Conservation (phyloP, 1,140 invertebrate species). For the Drosophila setifemur region DNA sequence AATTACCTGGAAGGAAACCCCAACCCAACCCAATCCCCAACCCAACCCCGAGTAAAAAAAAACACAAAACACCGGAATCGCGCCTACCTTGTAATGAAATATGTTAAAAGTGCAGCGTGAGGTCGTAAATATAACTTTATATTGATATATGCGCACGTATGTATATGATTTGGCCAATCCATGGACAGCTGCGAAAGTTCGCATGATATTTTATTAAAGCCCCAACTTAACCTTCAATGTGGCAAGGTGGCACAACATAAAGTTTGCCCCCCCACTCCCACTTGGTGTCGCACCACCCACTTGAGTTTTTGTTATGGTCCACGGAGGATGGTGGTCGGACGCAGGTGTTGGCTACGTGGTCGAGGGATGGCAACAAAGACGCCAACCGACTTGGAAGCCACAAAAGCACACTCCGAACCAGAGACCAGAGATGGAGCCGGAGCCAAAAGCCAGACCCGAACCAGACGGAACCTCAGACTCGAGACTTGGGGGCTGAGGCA, state of each 20-base stretch:
- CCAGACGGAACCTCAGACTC: constrained; percentile 24
- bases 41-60: background rate
- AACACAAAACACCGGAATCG: constrained; percentile 19
- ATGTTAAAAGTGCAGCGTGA: constrained; percentile 57
- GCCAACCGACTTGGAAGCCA: constrained; percentile 66
- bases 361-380: constrained; percentile 52
- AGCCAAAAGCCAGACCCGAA: background rate
- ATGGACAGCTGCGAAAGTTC: constrained; percentile 51
- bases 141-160: constrained; percentile 26
- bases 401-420: constrained; percentile 32
- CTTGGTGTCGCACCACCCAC: constrained; percentile 12
- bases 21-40: too few relatives aligned
- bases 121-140: constrained; percentile 51
- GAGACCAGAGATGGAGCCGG: background rate
- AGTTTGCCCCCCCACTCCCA: constrained; percentile 5
- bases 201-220: constrained; percentile 72
- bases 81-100: constrained; percentile 73
- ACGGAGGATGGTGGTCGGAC: constrained; percentile 43
- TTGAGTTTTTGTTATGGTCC: constrained; percentile 35
- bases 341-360: constrained; percentile 65
- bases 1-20: constrained; percentile 33
- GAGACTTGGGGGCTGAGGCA: constrained; percentile 7
- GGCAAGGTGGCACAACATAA: constrained; percentile 30
- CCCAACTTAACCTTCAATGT: constrained; percentile 61
- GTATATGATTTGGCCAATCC: constrained; percentile 37